Base-by-base conservation (phyloP, 1,140 invertebrate species). In the Drosophila saltans region DNA sequence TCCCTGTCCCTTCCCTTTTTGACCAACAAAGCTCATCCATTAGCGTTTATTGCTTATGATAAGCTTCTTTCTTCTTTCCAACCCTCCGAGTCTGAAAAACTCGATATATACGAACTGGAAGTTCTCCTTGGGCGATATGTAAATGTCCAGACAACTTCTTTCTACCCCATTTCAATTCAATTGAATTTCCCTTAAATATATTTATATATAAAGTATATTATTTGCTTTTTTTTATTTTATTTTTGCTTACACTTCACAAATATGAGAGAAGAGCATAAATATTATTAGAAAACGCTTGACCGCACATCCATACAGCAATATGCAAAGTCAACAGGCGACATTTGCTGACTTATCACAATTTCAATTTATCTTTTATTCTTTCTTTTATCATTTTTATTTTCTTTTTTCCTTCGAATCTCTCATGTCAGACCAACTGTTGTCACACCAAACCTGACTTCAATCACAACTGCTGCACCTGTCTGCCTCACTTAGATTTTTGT, bases 1-100 rank as follows among this genome's bases (percentile, higher is more conserved):
- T 6, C 33, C 33, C 3, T 36, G 3, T 5, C 6, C 6, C 33
- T 36, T 36, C 24, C 21, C 2, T 21, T 36, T 52, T 57, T 64
- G 69, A 48, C 63, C 33, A 66, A 60, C 62, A 77, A 80, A 74
- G 67, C 81, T 71, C 81, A 75, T 85, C 81, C 82, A 86, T 86
- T 85, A 86, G 75, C 82, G 73, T 85, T 85, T 85, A 79, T 86
- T 81, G 75, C 82, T 72, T 78, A 72, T 86, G 82, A 85, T 85
- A 86, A 86, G 82, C 82, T 58, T 43, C 39, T 56, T 33, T 55
- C 60, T 57, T 41, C 33, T 40, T 26, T 61, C 30, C 33, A 36
- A 36, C 33, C 33, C 33, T 41, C 45, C 58, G 10, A 60, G 16
- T 60, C 16, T n/a, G 7, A 55, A 59, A 75, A 43, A 43, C 24